Conservation (phyloP, 2,888 invertebrate genomes). For the Caenorhabditis japonica region DNA sequence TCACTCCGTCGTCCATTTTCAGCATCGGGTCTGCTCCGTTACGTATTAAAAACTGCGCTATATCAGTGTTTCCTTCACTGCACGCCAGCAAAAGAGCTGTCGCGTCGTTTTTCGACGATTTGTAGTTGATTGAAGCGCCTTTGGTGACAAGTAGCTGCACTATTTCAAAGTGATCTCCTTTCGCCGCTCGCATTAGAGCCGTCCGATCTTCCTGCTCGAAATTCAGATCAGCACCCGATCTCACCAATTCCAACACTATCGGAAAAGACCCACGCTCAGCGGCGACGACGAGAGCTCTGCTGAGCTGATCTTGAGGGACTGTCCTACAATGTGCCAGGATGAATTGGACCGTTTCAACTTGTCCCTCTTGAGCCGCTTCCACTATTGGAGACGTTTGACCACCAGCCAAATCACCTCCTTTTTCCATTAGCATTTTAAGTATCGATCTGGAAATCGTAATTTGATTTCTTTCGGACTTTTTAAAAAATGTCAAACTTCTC, state of each 20-base stretch:
- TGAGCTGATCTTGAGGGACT: constrained; percentile 37
- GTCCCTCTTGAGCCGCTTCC: constrained; percentile 98
- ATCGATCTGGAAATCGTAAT: constrained; percentile 82
- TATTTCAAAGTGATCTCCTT: constrained; percentile 94
- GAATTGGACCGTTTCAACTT: constrained; percentile 87
- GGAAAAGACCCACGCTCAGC: constrained; percentile 81
- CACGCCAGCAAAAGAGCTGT: constrained; percentile 94
- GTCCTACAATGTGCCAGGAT: constrained; percentile 72
- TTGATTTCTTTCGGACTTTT: background rate
- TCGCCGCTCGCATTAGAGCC: constrained; percentile 97
- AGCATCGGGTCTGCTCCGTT: constrained; percentile 95
- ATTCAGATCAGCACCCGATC: constrained; percentile 87
- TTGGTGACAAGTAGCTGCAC: constrained; percentile 94
- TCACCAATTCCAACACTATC: constrained; percentile 94
- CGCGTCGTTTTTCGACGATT: constrained; percentile 84
- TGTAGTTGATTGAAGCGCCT: constrained; percentile 84
- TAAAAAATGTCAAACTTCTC: background rate
- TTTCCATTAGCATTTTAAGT: constrained; percentile 93
- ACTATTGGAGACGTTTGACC: constrained; percentile 96
- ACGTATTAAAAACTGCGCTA: constrained; percentile 91
- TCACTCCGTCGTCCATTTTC: constrained; percentile 94
- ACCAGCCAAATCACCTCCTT: constrained; percentile 92
- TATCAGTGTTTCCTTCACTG: constrained; percentile 92
- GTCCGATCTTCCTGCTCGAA: constrained; percentile 97
- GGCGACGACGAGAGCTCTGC: constrained; percentile 24